Conservation (phyloP, 1,140 invertebrate species). For the Drosophila mayri region DNA sequence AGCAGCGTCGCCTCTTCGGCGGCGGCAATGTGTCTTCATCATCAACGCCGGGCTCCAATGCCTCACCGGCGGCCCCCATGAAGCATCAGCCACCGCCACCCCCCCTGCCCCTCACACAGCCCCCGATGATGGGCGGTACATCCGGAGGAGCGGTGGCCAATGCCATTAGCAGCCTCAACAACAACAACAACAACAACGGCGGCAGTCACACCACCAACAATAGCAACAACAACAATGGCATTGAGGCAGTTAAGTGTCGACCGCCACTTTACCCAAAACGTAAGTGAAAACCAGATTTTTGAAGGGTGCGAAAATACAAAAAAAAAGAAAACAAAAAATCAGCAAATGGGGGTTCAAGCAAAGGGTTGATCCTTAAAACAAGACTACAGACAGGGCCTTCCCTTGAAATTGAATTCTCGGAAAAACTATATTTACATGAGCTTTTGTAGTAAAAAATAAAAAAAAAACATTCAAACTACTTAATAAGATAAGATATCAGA, state of each 20-base stretch:
- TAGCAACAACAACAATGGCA: constrained; percentile 13
- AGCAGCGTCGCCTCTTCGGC: constrained; percentile 71
- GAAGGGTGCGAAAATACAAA: constrained; percentile 8
- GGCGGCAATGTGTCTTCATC: constrained; percentile 55
- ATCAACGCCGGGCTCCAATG: constrained; percentile 6
- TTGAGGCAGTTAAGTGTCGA: constrained; percentile 54
- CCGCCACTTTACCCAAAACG: constrained; percentile 73
- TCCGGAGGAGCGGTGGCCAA: constrained; percentile 38
- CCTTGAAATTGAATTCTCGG: neutral
- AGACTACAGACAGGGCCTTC: too few species aligned
- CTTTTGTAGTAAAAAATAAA: too few species aligned
- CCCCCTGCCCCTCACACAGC: constrained; percentile 55
- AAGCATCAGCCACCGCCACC: constrained; percentile 65
- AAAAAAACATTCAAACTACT: neutral
- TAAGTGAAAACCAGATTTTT: constrained; percentile 47
- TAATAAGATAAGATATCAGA: neutral
- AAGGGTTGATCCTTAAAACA: neutral
- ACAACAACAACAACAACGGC: constrained; percentile 15
- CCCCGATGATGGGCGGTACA: constrained; percentile 42
- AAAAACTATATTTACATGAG: neutral
- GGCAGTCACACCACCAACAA: constrained; percentile 30
- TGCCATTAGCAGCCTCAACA: constrained; percentile 55
- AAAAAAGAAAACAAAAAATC: neutral
- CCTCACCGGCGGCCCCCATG: constrained; percentile 35
- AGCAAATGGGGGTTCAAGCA: neutral